Evolutionary conservation across 2,888 invertebrate species (phyloP).

Genomic region (Agonopterix alstromeriana): DNA sequence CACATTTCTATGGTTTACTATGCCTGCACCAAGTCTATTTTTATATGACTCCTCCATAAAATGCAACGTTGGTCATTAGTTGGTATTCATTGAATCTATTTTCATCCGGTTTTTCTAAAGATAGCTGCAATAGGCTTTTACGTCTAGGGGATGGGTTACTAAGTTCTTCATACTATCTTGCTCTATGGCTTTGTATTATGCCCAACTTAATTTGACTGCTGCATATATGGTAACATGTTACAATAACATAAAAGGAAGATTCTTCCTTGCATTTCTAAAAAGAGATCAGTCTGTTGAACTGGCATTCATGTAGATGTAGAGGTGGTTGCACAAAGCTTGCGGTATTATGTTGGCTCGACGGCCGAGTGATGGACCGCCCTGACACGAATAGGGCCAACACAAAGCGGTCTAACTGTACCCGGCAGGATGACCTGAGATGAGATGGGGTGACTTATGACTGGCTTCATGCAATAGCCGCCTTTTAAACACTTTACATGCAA

Average conservation of each 20-base stretch:
- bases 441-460: slow-evolving; percentile 43
- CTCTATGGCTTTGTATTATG: too few species aligned
- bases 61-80: slow-evolving; percentile 1
- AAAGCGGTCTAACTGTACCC: slow-evolving; percentile 58
- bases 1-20: slow-evolving; percentile 1
- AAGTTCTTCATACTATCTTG: too few species aligned
- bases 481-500: slow-evolving; percentile 24
- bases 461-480: slow-evolving; percentile 22
- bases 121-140: not conserved
- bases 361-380: slow-evolving; percentile 50
- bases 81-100: not conserved
- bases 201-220: too few species aligned
- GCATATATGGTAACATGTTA: too few species aligned
- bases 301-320: not conserved
- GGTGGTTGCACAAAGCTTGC: slow-evolving; percentile 38
- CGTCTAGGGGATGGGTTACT: too few species aligned
- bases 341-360: slow-evolving; percentile 31
- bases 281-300: too few species aligned
- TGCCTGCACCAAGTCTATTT: slow-evolving; percentile 2
- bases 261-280: too few species aligned
- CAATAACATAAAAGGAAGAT: too few species aligned
- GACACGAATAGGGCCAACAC: slow-evolving; percentile 56
- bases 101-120: slow-evolving; percentile 3
- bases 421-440: slow-evolving; percentile 55
- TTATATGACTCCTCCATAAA: slow-evolving; percentile 1